Conservation (phyloP, 2,113 vertebrate genomes). For the Cacatua alba region DNA sequence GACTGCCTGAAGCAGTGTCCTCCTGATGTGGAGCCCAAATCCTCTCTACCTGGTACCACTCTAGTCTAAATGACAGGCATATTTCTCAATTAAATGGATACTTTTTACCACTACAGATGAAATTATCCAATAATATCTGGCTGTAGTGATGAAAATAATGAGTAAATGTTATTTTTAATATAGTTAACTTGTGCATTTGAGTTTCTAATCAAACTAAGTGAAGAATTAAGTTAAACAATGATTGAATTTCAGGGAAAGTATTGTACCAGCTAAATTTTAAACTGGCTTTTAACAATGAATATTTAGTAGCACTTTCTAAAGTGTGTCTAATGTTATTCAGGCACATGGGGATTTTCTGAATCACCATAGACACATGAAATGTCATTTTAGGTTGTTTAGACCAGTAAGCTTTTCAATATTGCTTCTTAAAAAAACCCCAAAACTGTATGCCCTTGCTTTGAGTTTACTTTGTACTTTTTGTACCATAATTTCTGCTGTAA, state of each 20-base stretch:
- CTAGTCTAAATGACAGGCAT: rapidly evolving
- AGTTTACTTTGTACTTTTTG: background rate
- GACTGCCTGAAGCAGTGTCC: too few species aligned
- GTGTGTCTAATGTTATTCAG: background rate
- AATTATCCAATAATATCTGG: background rate
- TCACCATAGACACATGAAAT: background rate
- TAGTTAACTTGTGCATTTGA: background rate
- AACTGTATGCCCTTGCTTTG: background rate
- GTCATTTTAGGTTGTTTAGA: background rate
- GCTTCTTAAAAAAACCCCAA: background rate
- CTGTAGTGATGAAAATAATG: background rate
- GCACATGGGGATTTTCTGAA: background rate
- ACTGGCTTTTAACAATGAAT: background rate
- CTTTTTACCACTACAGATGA: background rate
- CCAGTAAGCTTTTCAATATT: background rate
- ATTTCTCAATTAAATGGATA: background rate
- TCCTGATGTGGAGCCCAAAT: background rate
- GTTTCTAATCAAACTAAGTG: background rate
- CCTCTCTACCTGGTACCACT: background rate
- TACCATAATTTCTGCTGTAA: background rate
- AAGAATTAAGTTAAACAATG: background rate
- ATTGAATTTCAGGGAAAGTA: background rate
- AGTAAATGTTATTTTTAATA: background rate
- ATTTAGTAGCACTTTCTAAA: background rate
- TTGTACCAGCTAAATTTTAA: background rate